These are phyloP conservation scores for Enteromius mattozi DNA, from an alignment of 2,797 vertebrate genomes.

Conservation along the genomic window DNA sequence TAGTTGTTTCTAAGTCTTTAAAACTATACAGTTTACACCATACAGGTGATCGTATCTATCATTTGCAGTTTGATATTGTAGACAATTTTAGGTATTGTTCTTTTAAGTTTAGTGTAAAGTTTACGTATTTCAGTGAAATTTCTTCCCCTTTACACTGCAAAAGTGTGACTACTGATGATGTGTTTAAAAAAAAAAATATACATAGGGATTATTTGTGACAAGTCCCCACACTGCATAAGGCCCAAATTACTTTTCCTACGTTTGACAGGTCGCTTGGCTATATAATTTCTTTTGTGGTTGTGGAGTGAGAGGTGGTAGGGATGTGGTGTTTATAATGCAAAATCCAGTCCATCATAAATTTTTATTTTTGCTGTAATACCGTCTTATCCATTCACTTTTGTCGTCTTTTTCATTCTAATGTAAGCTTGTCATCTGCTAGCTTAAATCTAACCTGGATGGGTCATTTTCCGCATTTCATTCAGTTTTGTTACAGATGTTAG, in stretches of 20 bases:
- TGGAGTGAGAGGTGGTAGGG: too few species aligned
- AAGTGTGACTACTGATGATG: constrained; percentile 37
- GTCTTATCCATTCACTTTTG: too few species aligned
- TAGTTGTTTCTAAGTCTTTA: constrained; percentile 52
- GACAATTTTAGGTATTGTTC: constrained; percentile 71
- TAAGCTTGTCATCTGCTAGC: not conserved
- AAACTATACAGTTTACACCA: constrained; percentile 62
- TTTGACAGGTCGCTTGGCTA: too few species aligned
- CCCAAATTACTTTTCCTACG: too few species aligned
- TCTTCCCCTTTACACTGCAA: constrained; percentile 32
- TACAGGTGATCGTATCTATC: constrained; percentile 77
- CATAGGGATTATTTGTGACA: too few species aligned
- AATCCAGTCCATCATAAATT: too few species aligned
- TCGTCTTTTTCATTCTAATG: too few species aligned
- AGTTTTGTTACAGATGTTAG: constrained; percentile 8
- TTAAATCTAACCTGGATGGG: not conserved
- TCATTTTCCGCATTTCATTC: not conserved
- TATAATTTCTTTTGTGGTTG: too few species aligned
- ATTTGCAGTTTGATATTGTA: constrained; percentile 81
- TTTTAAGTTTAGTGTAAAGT: not conserved
- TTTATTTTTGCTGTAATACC: too few species aligned
- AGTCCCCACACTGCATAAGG: too few species aligned
- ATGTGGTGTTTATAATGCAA: too few species aligned
- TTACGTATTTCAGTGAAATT: not conserved
- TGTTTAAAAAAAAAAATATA: too few species aligned